Conservation (phyloP, 2,888 invertebrate species). For the Pogonocherus hispidulus region DNA sequence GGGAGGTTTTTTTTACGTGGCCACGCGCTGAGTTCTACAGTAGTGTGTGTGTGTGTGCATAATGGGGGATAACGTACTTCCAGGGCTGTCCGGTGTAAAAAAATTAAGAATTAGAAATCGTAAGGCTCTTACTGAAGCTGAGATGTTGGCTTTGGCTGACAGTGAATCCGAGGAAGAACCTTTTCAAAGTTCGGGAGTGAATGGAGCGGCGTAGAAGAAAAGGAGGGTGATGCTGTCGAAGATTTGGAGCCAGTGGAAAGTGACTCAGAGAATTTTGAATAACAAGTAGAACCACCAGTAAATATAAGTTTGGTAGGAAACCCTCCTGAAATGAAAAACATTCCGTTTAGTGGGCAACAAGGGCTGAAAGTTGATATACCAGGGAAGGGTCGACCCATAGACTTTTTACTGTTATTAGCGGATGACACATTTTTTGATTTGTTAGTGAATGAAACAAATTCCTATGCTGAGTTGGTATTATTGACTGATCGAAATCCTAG, state of each 20-base stretch:
- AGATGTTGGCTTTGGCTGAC: too few relatives aligned
- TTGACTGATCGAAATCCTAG: background rate
- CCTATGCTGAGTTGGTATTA: conserved; percentile 2
- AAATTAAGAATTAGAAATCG: too few relatives aligned
- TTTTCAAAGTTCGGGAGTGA: background rate
- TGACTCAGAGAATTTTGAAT: background rate
- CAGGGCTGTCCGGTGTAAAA: too few relatives aligned
- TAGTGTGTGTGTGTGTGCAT: too few relatives aligned
- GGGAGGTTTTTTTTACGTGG: too few relatives aligned
- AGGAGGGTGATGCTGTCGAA: background rate
- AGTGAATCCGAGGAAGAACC: conserved; percentile 4
- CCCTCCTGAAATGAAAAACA: background rate
- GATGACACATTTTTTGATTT: conserved; percentile 3
- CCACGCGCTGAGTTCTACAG: too few relatives aligned
- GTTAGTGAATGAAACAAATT: background rate
- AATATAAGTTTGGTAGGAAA: background rate
- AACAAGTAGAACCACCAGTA: background rate
- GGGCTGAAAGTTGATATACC: background rate
- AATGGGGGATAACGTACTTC: too few relatives aligned
- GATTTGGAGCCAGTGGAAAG: background rate
- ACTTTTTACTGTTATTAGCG: background rate
- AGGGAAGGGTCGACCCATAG: background rate
- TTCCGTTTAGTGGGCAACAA: background rate
- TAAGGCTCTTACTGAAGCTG: too few relatives aligned
- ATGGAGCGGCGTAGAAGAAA: background rate